Percentiles rank a stretch among this genome's conserved stretches.
Conservation (phyloP, 2,888 invertebrate genomes). For the Lasioglossum oenotherae region DNA sequence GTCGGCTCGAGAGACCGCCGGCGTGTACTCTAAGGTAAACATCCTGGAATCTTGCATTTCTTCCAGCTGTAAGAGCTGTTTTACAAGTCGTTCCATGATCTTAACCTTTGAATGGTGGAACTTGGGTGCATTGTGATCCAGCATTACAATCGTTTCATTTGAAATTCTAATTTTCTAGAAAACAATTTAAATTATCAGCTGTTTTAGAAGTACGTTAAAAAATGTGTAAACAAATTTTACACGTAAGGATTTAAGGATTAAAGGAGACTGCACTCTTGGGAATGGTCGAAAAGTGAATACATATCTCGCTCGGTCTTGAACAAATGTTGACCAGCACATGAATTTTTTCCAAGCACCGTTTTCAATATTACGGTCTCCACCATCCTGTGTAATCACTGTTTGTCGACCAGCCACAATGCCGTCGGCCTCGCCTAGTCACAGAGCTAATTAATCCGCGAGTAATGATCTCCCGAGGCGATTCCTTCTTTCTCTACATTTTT, state of each 20-base stretch:
- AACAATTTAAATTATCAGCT: neutral
- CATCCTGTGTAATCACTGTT: neutral
- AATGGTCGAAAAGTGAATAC: neutral
- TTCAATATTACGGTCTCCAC: neutral
- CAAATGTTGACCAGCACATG: neutral
- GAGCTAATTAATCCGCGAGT: neutral
- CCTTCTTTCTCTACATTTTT: neutral
- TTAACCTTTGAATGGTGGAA: neutral
- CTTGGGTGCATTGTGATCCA: neutral
- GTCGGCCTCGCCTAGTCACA: neutral
- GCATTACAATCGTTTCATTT: neutral
- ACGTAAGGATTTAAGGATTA: too few species aligned
- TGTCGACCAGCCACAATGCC: neutral
- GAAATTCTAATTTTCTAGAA: neutral
- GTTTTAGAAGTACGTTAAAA: neutral
- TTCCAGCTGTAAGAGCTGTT: neutral
- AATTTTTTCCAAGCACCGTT: neutral
- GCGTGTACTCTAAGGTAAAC: neutral
- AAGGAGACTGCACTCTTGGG: neutral
- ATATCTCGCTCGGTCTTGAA: neutral
- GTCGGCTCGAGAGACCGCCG: neutral
- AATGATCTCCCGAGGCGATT: neutral
- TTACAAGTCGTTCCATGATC: neutral
- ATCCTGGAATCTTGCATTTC: neutral
- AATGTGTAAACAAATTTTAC: too few species aligned